Base-by-base conservation (phyloP, 2,888 invertebrate species). In the Taenaris catops region DNA sequence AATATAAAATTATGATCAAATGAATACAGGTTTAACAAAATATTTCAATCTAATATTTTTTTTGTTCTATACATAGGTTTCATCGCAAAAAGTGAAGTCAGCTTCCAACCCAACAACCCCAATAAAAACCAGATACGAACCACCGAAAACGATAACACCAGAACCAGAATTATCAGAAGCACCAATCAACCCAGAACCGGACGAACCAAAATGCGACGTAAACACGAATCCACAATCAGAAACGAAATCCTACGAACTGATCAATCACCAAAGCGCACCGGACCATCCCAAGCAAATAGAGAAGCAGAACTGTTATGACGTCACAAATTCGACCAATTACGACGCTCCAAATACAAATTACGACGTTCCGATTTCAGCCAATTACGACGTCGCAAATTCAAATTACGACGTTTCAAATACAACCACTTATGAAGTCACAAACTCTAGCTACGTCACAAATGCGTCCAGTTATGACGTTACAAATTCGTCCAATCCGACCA, bases 91-190 rank as follows among this genome's bases (percentile, higher is more conserved):
- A 41, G 9, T 34, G 26, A 41, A 29, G 18, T 35, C 27, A 37
- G 48, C 19, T 1, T 34, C 51, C 23, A 53, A 51, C 38, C 55
- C 44, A 6, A 21, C 8, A n/a, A 44, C 44, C n/a, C 46, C 46
- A 1, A 9, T 33, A 8, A 44, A 44, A 29, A 32, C 17, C 11
- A 38, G 23, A 9, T 25, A 34, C 20, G 40, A 38, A 16, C 21
- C 1, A 32, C 28, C 32, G 11, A 46, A 25, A 25, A 29, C 43
- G 2, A 8, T 19, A 0, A 31, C 45, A 2, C 46, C 45, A 3
- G 48, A 44, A 37, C 38, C 42, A 0, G 19, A n/a, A n/a, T 25
- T 11, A 39, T 34, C 34, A 48, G 25, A 28, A 49, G 49, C 51
- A 48, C 41, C 49, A 55, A 25, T 46, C 21, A 38, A 25, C 34